phyloP scores from a whole-genome alignment of 2,888 invertebrate genomes.

The Ganaspis brasiliensis region DNA sequence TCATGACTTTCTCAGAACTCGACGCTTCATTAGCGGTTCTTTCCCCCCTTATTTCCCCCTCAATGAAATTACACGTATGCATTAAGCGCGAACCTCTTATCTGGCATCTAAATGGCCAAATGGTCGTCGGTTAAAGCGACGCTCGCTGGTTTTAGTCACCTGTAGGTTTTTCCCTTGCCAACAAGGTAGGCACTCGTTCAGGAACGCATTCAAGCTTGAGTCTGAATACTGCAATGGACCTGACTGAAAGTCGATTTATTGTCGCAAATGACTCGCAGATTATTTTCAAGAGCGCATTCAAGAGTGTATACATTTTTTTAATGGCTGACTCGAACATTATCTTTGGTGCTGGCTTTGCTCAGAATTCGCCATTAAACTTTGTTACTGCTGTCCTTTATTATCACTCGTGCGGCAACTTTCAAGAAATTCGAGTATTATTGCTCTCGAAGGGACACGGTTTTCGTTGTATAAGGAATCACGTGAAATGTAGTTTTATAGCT shows the following conservation, averaged over 20 bases:
- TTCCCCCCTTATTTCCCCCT: slow-evolving; percentile 42
- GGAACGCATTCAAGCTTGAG: slow-evolving; percentile 11
- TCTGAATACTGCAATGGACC: slow-evolving; percentile 4
- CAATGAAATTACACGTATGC: slow-evolving; percentile 57
- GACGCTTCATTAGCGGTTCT: slow-evolving; percentile 57
- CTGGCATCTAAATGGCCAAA: slow-evolving; percentile 57
- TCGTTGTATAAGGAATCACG: neutral
- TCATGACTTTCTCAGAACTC: slow-evolving; percentile 53
- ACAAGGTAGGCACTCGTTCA: neutral
- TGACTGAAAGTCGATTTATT: slow-evolving; percentile 34
- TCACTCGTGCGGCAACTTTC: slow-evolving; percentile 26
- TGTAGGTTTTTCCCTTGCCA: slow-evolving; percentile 41
- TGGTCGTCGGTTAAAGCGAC: slow-evolving; percentile 46
- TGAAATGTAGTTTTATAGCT: slow-evolving; percentile 1
- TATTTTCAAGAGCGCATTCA: slow-evolving; percentile 25
- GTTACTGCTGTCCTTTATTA: slow-evolving; percentile 30
- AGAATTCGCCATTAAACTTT: slow-evolving; percentile 9
- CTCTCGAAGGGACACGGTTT: slow-evolving; percentile 18
- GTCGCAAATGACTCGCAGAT: slow-evolving; percentile 34
- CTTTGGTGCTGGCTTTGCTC: slow-evolving; percentile 49
- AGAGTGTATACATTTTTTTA: slow-evolving; percentile 22
- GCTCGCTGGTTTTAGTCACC: slow-evolving; percentile 57
- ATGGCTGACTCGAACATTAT: slow-evolving; percentile 44
- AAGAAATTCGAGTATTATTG: slow-evolving; percentile 34
- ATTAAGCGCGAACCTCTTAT: slow-evolving; percentile 54